Evolutionary conservation across 2,888 invertebrate genomes (phyloP).

Genomic region (Coleophora flavipennella): DNA sequence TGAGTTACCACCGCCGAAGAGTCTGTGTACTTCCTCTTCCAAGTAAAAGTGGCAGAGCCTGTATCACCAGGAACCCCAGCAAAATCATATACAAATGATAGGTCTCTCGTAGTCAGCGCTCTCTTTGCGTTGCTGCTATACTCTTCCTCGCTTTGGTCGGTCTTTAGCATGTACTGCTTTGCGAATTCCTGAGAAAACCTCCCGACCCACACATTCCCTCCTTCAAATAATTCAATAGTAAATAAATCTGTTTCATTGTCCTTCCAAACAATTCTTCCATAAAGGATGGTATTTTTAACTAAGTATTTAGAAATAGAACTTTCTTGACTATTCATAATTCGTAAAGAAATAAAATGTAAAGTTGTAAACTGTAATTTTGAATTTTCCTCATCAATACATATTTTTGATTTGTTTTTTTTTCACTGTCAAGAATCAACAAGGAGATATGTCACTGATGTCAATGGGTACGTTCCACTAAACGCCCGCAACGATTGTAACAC

Average conservation of each 20-base stretch:
- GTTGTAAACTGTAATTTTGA: too few relatives aligned
- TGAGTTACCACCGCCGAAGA: slow-evolving; percentile 23
- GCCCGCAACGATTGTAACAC: too few relatives aligned
- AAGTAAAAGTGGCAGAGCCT: slow-evolving; percentile 30
- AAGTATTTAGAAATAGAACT: background rate
- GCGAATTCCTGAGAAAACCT: slow-evolving; percentile 32
- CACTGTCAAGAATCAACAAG: too few relatives aligned
- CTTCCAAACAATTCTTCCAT: slow-evolving; percentile 28
- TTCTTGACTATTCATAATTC: background rate
- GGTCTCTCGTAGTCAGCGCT: slow-evolving; percentile 19
- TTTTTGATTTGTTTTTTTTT: too few relatives aligned
- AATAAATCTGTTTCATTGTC: slow-evolving; percentile 32
- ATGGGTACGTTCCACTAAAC: too few relatives aligned
- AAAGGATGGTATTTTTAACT: background rate
- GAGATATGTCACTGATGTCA: too few relatives aligned
- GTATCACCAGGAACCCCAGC: slow-evolving; percentile 11
- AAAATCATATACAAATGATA: slow-evolving; percentile 28
- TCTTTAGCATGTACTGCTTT: slow-evolving; percentile 22
- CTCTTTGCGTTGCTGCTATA: slow-evolving; percentile 31
- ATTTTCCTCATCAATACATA: too few relatives aligned
- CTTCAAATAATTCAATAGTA: slow-evolving; percentile 36
- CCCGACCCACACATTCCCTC: slow-evolving; percentile 39
- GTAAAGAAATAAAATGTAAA: too few relatives aligned
- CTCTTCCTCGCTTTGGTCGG: slow-evolving; percentile 28
- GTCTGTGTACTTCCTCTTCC: slow-evolving; percentile 38